These are phyloP conservation scores for Galleria mellonella DNA, from an alignment of 1,140 invertebrate genomes.

Conservation along the genomic window DNA sequence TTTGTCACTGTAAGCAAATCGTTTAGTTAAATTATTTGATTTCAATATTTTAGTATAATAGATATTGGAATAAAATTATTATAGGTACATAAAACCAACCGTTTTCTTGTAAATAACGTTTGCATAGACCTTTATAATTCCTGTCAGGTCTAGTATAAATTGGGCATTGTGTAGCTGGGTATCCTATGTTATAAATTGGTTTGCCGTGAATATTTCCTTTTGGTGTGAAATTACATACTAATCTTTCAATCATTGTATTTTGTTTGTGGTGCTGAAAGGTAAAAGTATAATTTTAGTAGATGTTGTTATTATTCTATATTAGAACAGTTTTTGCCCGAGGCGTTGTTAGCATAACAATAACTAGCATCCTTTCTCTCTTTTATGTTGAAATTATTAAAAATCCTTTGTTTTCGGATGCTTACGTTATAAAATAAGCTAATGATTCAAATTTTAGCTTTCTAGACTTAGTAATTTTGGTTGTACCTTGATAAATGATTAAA, in stretches of 20 bases:
- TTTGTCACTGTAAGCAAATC: constrained; percentile 24
- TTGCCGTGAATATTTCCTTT: constrained; percentile 43
- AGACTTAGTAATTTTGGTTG: too few species aligned
- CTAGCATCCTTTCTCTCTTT: too few species aligned
- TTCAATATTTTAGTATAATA: not conserved
- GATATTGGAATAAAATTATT: not conserved
- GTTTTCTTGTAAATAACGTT: not conserved
- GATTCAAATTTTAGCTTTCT: too few species aligned
- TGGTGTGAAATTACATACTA: constrained; percentile 55
- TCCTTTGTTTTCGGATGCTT: too few species aligned
- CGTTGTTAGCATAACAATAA: too few species aligned
- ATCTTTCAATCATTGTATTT: constrained; percentile 27
- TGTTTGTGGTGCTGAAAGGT: constrained; percentile 6
- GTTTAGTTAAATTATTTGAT: constrained; percentile 5
- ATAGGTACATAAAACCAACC: constrained; percentile 7
- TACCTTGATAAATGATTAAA: too few species aligned
- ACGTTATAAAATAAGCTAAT: too few species aligned
- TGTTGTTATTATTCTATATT: too few species aligned
- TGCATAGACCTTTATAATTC: constrained; percentile 33
- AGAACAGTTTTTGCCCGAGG: too few species aligned
- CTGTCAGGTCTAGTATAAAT: constrained; percentile 22
- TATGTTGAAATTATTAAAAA: too few species aligned
- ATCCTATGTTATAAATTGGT: constrained; percentile 46
- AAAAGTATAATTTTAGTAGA: too few species aligned
- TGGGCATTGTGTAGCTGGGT: constrained; percentile 42